phyloP scores from a whole-genome alignment of 2,888 invertebrate species.

The Andrena trimmerana region DNA sequence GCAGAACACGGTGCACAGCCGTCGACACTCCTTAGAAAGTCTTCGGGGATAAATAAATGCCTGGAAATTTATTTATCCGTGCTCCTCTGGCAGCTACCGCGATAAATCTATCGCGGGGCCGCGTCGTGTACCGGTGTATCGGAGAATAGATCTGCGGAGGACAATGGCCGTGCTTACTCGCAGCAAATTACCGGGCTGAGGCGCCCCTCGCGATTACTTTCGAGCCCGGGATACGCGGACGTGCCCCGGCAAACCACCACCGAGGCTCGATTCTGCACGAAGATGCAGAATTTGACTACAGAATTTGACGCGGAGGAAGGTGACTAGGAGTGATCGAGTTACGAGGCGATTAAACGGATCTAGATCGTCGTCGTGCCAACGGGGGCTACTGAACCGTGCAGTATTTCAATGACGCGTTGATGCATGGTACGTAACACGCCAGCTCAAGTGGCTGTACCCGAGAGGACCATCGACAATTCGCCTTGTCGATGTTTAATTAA shows the following conservation, averaged over 20 bases:
- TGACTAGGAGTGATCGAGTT: slow-evolving; percentile 24
- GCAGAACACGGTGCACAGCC: slow-evolving; percentile 62
- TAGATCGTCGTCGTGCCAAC: slow-evolving; percentile 53
- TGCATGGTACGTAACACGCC: slow-evolving; percentile 31
- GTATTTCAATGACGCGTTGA: slow-evolving; percentile 50
- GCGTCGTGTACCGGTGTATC: slow-evolving; percentile 23
- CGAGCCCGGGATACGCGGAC: neutral
- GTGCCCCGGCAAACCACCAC: neutral
- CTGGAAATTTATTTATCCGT: slow-evolving; percentile 73
- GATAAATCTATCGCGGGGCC: slow-evolving; percentile 62
- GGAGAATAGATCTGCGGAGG: slow-evolving; percentile 34
- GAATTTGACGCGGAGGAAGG: slow-evolving; percentile 18
- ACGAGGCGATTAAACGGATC: slow-evolving; percentile 55
- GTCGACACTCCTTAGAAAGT: slow-evolving; percentile 81
- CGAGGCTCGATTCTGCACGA: neutral
- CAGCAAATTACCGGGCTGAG: slow-evolving; percentile 45
- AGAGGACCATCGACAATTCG: slow-evolving; percentile 59
- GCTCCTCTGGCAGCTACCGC: slow-evolving; percentile 40
- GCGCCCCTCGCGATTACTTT: slow-evolving; percentile 7
- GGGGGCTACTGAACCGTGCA: slow-evolving; percentile 59
- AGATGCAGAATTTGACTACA: no score
- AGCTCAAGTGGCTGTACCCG: slow-evolving; percentile 41
- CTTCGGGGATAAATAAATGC: slow-evolving; percentile 72
- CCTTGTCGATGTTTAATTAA: slow-evolving; percentile 62
- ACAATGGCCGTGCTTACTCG: slow-evolving; percentile 36